phyloP scores from a whole-genome alignment of 1,140 invertebrate genomes.

The Berghia stephanieae region DNA sequence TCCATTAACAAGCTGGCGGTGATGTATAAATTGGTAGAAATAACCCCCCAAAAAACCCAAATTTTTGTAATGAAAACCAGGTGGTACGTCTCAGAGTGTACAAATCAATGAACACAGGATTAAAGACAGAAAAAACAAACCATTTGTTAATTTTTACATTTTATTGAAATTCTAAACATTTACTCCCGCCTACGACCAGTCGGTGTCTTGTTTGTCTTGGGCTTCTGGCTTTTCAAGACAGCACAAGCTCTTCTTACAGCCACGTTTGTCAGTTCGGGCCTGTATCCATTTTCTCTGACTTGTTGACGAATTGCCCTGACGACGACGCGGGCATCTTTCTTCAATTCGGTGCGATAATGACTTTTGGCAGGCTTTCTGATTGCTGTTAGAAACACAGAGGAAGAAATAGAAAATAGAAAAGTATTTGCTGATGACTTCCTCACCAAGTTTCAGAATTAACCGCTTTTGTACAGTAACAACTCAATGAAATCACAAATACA shows the following conservation, averaged over 20 bases:
- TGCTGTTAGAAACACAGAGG: constrained; percentile 45
- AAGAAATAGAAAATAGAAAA: background rate
- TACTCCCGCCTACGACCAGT: constrained; percentile 69
- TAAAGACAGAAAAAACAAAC: background rate
- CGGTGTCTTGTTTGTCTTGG: constrained; percentile 80
- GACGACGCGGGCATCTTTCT: constrained; percentile 82
- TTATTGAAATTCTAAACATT: background rate
- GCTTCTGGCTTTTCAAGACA: constrained; percentile 87
- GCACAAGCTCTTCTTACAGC: constrained; percentile 90
- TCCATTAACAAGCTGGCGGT: background rate
- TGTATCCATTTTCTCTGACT: constrained; percentile 82
- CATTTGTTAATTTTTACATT: background rate
- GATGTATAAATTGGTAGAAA: background rate
- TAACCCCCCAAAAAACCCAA: background rate
- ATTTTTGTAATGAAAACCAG: too few species aligned
- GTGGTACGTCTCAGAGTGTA: too few species aligned
- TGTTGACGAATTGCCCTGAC: constrained; percentile 83
- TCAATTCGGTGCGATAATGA: constrained; percentile 79
- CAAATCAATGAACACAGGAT: background rate
- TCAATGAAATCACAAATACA: too few species aligned
- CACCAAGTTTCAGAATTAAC: too few species aligned
- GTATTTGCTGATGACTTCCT: too few species aligned
- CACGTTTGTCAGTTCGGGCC: constrained; percentile 87
- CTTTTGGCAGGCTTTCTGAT: constrained; percentile 81
- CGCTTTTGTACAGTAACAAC: too few species aligned